phyloP scores from a whole-genome alignment of 2,113 vertebrate genomes.

The Scytalopus superciliaris region DNA sequence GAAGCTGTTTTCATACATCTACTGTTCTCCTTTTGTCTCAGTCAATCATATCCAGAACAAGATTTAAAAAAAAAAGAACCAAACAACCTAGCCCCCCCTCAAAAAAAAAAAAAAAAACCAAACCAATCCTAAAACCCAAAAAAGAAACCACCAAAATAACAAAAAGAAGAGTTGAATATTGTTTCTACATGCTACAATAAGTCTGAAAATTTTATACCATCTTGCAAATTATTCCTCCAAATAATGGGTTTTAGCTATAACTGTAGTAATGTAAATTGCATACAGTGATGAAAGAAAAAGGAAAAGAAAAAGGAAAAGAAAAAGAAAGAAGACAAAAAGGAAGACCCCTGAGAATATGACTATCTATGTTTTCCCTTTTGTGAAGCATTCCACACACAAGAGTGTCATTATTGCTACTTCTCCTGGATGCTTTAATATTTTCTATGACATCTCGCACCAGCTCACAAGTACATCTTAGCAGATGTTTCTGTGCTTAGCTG shows the following conservation, averaged over 20 bases:
- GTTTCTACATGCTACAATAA: not conserved
- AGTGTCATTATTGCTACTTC: not conserved
- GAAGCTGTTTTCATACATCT: not conserved
- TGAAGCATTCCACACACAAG: not conserved
- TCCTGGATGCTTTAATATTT: constrained; percentile 20
- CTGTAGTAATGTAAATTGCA: not conserved
- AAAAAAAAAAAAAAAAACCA: no score
- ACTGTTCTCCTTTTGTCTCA: not conserved
- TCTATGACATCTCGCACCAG: constrained; percentile 55
- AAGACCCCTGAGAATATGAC: not conserved
- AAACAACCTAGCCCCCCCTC: no score
- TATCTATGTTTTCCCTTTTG: not conserved
- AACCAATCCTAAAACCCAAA: not conserved
- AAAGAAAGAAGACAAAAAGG: not conserved
- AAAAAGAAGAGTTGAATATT: not conserved
- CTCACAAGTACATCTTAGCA: constrained; percentile 34
- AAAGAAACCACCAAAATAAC: rapidly evolving
- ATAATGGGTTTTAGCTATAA: not conserved
- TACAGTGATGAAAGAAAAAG: no score
- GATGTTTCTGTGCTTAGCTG: constrained; percentile 36
- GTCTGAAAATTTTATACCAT: no score
- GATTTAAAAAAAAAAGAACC: not conserved
- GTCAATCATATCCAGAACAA: not conserved
- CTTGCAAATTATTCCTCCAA: not conserved
- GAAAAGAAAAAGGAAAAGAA: not conserved